Percentiles rank a stretch among this genome's conserved stretches.
Evolutionary conservation across 2,888 invertebrate species (phyloP).

Genomic region (Actias luna): DNA sequence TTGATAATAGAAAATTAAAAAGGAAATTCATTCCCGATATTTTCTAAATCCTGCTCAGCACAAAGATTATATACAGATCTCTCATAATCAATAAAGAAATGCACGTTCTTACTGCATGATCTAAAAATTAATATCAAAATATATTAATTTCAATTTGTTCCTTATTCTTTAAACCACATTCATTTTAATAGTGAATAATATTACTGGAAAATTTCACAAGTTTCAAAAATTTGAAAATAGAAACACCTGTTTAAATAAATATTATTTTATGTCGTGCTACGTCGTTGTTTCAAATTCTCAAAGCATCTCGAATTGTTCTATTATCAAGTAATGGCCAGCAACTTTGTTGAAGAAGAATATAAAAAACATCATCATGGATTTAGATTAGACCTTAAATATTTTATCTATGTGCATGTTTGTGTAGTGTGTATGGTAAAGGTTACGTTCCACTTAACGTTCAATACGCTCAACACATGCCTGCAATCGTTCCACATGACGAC

Average conservation of each 20-base stretch:
- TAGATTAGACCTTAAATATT: too few relatives aligned
- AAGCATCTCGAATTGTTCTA: too few relatives aligned
- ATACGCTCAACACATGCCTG: too few relatives aligned
- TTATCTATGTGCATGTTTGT: not conserved
- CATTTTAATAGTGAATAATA: too few relatives aligned
- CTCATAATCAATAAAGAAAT: not conserved
- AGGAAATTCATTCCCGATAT: not conserved
- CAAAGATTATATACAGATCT: not conserved
- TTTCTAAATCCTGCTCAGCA: not conserved
- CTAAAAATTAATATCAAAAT: not conserved
- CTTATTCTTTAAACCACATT: not conserved
- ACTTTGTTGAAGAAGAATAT: too few relatives aligned
- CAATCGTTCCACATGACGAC: too few relatives aligned
- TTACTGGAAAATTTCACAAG: too few relatives aligned
- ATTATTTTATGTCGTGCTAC: too few relatives aligned
- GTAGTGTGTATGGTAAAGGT: not conserved
- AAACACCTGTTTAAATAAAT: not conserved
- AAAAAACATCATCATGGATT: not conserved
- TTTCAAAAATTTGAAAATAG: not conserved
- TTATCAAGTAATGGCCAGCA: too few relatives aligned
- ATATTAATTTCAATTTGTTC: not conserved
- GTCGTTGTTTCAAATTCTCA: too few relatives aligned
- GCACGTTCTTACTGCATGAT: not conserved
- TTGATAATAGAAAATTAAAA: not conserved
- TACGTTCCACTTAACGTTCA: too few relatives aligned